Percentiles rank a stretch among this genome's conserved stretches.
Conservation (phyloP, 2,797 vertebrate genomes). For the Brachyrhaphis roseni region DNA sequence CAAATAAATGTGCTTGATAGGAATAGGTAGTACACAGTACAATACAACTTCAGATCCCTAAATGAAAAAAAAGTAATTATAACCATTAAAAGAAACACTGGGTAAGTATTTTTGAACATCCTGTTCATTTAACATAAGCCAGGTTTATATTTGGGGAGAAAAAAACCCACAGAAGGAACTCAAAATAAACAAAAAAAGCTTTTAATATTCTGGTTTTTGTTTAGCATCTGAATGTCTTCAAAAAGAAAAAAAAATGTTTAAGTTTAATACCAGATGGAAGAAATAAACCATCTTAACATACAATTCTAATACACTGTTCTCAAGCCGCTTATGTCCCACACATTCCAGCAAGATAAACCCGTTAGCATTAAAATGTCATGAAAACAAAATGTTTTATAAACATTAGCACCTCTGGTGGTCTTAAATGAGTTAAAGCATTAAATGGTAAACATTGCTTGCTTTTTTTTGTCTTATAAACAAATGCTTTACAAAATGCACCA, state of each 20-base stretch:
- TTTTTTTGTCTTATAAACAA: slow-evolving; percentile 37
- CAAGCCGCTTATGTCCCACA: neutral
- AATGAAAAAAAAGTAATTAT: neutral
- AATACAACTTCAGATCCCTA: neutral
- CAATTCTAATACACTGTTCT: neutral
- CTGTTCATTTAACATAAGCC: neutral
- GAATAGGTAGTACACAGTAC: neutral
- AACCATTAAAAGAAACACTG: neutral
- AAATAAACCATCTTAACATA: neutral
- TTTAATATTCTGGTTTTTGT: neutral
- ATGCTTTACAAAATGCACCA: slow-evolving; percentile 27
- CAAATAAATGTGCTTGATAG: neutral
- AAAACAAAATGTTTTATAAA: neutral
- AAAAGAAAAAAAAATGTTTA: neutral
- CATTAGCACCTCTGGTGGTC: neutral
- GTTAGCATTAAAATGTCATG: neutral
- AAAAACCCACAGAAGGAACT: neutral
- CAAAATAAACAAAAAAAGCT: neutral
- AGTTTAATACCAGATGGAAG: neutral
- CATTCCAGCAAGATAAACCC: neutral
- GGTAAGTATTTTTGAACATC: neutral
- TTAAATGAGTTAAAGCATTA: neutral
- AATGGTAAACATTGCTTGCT: neutral
- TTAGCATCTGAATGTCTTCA: neutral
- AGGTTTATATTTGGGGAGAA: neutral